Evolutionary conservation across 2,888 invertebrate genomes (phyloP), one percentile per base, ranked within the genome.

Genomic region (Tubulanus polymorphus): DNA sequence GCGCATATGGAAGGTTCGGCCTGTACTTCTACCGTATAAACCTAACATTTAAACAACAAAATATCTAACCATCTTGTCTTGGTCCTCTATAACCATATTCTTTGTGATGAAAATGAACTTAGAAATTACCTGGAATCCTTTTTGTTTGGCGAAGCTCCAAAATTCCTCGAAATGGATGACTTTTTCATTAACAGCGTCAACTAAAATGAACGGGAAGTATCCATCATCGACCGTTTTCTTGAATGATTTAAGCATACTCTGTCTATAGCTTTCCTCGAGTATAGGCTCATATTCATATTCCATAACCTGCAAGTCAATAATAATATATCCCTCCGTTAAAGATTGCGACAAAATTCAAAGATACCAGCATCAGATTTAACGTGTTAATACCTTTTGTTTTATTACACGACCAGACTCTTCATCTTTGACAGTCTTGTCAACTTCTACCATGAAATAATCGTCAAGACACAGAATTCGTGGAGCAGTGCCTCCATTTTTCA

Each of bases 401-500:
- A 88, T 83, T 73, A 83, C 85, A 78, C 88, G 88, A 15, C 90
- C 90, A 59, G 88, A 88, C 61, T 85, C 83, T 2, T 85, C 84
- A 73, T 89, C 88, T 50, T 80, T 83, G 46, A 72, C 74, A 25
- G 66, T 66, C 55, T 74, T 73, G 59, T 81, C 80, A 0, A 71
- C 91, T 64, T 82, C 82, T 57, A 89, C 86, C 85, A 94, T 88
- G 65, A 94, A 96, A 80, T 96, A 96, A 80, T 96, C 95, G 78
- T 96, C 95, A 59, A 96, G 85, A 59, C 92, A 93, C 72, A 96
- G 83, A 71, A 96, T 91, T 64, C 95, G 84, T 0, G 91, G 93
- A n/a, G 91, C 88, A 55, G 88, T 87, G 3, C 92, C 93, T 37
- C 90, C 89, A 80, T 88, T 86, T 75, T 91, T 90, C 0, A 90